These are phyloP conservation scores for Cybosia mesomella DNA, from an alignment of 2,888 invertebrate species.

Conservation along the genomic window DNA sequence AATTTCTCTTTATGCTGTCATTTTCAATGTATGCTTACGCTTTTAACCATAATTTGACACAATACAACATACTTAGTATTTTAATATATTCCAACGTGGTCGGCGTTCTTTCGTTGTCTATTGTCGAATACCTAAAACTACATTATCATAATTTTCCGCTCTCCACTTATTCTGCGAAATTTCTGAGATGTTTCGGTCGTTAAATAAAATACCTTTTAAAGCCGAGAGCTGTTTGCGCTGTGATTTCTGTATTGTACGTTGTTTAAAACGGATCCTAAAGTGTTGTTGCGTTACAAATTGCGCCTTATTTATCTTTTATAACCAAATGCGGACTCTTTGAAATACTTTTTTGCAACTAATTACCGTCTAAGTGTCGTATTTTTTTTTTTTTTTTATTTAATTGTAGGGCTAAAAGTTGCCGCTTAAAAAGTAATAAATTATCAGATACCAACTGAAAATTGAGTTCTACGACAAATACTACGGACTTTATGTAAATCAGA, in stretches of 20 bases:
- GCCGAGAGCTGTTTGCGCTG: slow-evolving; percentile 46
- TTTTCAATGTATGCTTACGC: slow-evolving; percentile 15
- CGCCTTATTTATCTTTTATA: slow-evolving; percentile 31
- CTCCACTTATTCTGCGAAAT: slow-evolving; percentile 63
- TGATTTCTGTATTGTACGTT: slow-evolving; percentile 42
- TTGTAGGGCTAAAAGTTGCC: background rate
- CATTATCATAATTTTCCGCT: slow-evolving; percentile 79
- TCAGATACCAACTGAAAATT: background rate
- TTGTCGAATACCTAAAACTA: slow-evolving; percentile 50
- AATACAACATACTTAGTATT: slow-evolving; percentile 19
- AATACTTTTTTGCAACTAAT: slow-evolving; percentile 27
- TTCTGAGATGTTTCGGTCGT: slow-evolving; percentile 61
- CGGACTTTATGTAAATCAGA: slow-evolving; percentile 8
- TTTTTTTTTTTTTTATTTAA: background rate
- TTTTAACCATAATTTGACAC: slow-evolving; percentile 7
- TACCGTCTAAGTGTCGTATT: slow-evolving; percentile 17
- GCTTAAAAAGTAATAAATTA: background rate
- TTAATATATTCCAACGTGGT: slow-evolving; percentile 47
- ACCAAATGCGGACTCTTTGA: slow-evolving; percentile 28
- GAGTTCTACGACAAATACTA: slow-evolving; percentile 8
- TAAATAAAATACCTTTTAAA: slow-evolving; percentile 64
- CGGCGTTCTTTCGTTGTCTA: slow-evolving; percentile 52
- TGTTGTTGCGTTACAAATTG: slow-evolving; percentile 48
- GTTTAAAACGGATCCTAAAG: slow-evolving; percentile 39
- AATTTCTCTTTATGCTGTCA: background rate